Evolutionary conservation across 2,113 vertebrate species (phyloP), one percentile per base, ranked within the genome.

Genomic region (Elanus axillaris): DNA sequence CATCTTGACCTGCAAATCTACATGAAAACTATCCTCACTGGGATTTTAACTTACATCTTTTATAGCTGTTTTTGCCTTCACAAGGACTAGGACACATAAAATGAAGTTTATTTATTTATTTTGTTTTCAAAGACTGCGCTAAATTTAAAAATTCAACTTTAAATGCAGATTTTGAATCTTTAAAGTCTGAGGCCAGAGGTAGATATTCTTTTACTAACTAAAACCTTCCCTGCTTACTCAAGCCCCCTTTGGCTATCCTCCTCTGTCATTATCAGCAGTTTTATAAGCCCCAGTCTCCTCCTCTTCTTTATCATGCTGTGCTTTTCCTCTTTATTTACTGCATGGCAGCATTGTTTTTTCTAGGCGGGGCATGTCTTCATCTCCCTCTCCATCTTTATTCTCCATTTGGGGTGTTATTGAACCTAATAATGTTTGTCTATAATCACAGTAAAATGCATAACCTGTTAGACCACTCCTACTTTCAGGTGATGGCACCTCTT

Each of bases 341-440:
- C 79, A 58, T 55, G n/a, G 9, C n/a, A 85, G 77, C 73, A 91
- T 93, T 96, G 94, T 78, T 94, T 96, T 95, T 97, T 78, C 88
- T 85, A 75, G 16, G 11, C 50, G 87, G 69, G n/a, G 29, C 43
- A 96, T 80, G 64, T 92, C 91, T 98, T 97, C 86, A 86, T 96
- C 84, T 90, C 43, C 27, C 18, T 88, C 66, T 78, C 60, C 26
- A 27, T 26, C 29, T 88, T 22, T 89, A 55, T 82, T 97, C 72
- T 94, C 74, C 34, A 42, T 90, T 96, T 93, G 60, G 83, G 84
- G 76, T 90, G 47, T 89, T 80, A 63, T 58, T 97, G 92, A 97
- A 82, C 59, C 64, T 80, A 87, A 94, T 80, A 75, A 91, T 87
- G 58, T 93, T 89, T 84, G 84, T 90, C 85, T 84, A 2, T 55